These are phyloP conservation scores for Rhea americana DNA, from an alignment of 2,113 vertebrate genomes.

Conservation along the genomic window DNA sequence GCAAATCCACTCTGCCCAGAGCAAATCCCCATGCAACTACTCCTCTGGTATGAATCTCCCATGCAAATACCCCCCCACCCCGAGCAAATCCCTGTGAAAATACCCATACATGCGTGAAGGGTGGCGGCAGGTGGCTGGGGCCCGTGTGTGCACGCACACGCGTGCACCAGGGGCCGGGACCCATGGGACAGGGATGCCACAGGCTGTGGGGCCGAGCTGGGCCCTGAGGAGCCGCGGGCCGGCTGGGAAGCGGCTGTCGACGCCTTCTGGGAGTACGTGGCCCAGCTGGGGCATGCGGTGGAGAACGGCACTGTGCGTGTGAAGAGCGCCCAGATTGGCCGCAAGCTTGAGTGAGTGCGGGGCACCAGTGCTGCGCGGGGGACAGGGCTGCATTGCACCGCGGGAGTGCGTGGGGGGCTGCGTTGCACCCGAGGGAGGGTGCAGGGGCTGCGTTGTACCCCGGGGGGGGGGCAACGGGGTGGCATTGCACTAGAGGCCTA, in stretches of 20 bases:
- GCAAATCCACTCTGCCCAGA: no score
- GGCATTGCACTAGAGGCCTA: no score
- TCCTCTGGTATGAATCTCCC: no score
- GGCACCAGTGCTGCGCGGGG: background rate
- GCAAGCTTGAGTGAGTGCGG: slow-evolving; percentile 81
- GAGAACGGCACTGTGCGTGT: slow-evolving; percentile 69
- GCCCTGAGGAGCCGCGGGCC: slow-evolving; percentile 38
- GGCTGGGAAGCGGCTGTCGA: slow-evolving; percentile 76
- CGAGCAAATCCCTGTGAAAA: no score
- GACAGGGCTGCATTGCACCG: background rate
- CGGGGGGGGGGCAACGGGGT: no score
- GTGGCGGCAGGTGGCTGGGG: no score
- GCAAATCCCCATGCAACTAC: no score
- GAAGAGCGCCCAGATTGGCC: slow-evolving; percentile 74
- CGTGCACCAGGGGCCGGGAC: background rate
- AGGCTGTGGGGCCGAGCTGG: slow-evolving; percentile 79
- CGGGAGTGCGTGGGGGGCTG: background rate
- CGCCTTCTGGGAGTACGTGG: slow-evolving; percentile 75
- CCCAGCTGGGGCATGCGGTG: slow-evolving; percentile 65
- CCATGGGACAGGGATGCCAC: background rate
- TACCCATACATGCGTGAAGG: no score
- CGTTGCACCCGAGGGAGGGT: no score
- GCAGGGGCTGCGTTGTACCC: no score
- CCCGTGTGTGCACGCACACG: no score
- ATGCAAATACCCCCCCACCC: background rate